Percentiles rank a stretch among this genome's conserved stretches.
Conservation (phyloP, 2,888 invertebrate species). For the Oscheius sp. region DNA sequence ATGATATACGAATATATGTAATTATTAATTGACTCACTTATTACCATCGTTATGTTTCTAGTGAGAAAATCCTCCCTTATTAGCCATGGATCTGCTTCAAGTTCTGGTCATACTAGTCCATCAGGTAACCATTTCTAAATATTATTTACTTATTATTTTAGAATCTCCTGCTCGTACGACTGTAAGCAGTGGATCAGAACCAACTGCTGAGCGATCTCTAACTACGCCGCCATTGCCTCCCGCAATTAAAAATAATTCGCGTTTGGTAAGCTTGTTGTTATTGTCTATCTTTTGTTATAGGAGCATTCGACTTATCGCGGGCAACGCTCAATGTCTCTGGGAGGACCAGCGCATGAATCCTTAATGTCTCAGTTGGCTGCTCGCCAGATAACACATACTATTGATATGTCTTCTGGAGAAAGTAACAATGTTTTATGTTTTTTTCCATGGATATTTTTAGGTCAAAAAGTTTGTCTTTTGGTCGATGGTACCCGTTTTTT, state of each 20-base stretch:
- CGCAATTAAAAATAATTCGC: constrained; percentile 50
- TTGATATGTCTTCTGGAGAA: constrained; percentile 53
- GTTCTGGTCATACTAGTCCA: constrained; percentile 50
- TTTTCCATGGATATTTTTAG: constrained; percentile 34
- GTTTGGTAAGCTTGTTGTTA: neutral
- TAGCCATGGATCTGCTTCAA: constrained; percentile 44
- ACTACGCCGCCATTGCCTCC: constrained; percentile 53
- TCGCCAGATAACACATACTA: constrained; percentile 36
- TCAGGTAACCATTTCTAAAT: constrained; percentile 31
- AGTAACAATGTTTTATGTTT: constrained; percentile 24
- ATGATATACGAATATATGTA: too few relatives aligned
- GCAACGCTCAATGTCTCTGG: constrained; percentile 68
- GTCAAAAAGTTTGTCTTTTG: constrained; percentile 81
- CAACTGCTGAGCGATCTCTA: constrained; percentile 39
- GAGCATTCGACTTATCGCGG: constrained; percentile 57
- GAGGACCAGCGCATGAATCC: constrained; percentile 68
- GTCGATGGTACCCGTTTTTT: constrained; percentile 95
- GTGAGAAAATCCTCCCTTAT: constrained; percentile 48
- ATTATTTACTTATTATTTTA: constrained; percentile 9
- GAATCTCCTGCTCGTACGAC: constrained; percentile 42
- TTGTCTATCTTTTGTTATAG: constrained; percentile 29
- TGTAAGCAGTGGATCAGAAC: constrained; percentile 37
- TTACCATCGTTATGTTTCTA: too few relatives aligned
- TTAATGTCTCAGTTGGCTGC: constrained; percentile 58
- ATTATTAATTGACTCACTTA: too few relatives aligned